phyloP scores from a whole-genome alignment of 2,888 invertebrate genomes.

The Metallyticus violacea region DNA sequence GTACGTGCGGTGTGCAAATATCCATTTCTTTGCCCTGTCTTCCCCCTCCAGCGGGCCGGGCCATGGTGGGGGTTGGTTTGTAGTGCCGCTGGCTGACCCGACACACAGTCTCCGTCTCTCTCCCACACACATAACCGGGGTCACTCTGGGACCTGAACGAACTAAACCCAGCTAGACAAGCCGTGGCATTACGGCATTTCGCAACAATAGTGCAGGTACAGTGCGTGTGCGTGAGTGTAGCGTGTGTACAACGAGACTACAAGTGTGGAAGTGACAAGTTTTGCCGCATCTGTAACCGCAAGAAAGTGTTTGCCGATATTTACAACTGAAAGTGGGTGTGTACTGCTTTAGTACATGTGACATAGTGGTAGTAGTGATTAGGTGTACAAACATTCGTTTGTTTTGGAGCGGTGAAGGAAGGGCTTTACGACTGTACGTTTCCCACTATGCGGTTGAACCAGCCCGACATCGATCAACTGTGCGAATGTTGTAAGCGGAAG shows the following conservation, averaged over 20 bases:
- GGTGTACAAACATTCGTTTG: too few relatives aligned
- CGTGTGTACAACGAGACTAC: not conserved
- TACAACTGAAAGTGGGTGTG: not conserved
- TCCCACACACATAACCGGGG: not conserved
- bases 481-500: not conserved
- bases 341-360: not conserved
- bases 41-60: not conserved
- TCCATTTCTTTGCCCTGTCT: not conserved
- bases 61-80: not conserved
- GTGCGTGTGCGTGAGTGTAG: not conserved
- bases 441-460: not conserved
- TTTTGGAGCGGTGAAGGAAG: too few relatives aligned
- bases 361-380: not conserved
- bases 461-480: not conserved
- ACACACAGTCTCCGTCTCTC: not conserved
- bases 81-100: not conserved
- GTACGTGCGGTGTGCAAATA: not conserved
- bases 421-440: not conserved
- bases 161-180: not conserved
- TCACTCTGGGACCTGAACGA: too few relatives aligned
- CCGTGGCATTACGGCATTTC: not conserved
- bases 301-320: not conserved
- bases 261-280: not conserved
- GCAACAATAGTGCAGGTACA: not conserved
- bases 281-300: not conserved